Evolutionary conservation across 2,797 vertebrate genomes (phyloP).

Genomic region (Natrix natrix): DNA sequence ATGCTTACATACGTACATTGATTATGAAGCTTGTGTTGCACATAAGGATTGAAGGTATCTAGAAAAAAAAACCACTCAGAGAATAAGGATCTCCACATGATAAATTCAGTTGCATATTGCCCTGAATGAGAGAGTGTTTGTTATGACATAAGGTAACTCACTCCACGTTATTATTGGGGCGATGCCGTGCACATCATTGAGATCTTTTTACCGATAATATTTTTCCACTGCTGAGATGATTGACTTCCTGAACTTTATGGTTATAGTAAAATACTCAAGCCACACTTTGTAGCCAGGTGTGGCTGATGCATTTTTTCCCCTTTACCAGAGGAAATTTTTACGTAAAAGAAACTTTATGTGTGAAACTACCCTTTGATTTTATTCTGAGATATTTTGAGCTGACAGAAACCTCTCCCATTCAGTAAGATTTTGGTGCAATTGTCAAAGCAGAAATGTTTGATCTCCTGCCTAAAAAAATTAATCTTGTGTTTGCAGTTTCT

Average conservation of each 20-base stretch:
- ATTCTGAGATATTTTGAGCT: background rate
- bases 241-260: background rate
- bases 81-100: background rate
- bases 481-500: conserved; percentile 1
- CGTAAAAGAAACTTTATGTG: background rate
- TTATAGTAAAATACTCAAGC: background rate
- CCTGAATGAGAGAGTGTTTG: background rate
- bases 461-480: background rate
- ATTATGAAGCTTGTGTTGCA: background rate
- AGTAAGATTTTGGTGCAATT: background rate
- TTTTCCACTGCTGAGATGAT: background rate
- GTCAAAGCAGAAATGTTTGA: conserved; percentile 2
- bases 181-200: background rate
- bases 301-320: background rate
- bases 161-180: background rate
- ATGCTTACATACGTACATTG: background rate
- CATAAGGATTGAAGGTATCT: background rate
- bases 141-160: background rate
- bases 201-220: background rate
- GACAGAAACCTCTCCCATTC: background rate
- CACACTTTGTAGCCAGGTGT: background rate
- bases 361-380: background rate
- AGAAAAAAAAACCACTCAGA: background rate
- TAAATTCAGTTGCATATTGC: background rate
- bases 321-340: background rate